A percentile compares a stretch with the other conserved stretches of the same genome.
Conservation (phyloP, 1,140 invertebrate genomes). For the Leucophenga varia region DNA sequence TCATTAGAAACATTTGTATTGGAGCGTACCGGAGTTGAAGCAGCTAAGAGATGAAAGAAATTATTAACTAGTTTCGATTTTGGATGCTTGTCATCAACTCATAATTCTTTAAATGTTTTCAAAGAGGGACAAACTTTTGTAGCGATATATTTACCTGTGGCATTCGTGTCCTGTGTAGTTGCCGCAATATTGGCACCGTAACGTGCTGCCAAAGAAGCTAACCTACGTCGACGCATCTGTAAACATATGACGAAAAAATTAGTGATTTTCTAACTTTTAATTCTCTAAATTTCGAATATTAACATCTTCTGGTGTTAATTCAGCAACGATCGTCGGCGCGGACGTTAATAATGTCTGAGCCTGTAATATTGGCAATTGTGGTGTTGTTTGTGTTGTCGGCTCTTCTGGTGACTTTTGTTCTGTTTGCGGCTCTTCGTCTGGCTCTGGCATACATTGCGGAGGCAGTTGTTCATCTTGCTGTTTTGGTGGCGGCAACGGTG, state of each 20-base stretch:
- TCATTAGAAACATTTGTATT: conserved; percentile 25
- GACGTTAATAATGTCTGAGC: not conserved
- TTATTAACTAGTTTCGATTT: not conserved
- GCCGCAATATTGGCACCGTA: conserved; percentile 40
- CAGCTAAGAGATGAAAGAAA: conserved; percentile 4
- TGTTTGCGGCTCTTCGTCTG: no score
- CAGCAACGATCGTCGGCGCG: conserved; percentile 33
- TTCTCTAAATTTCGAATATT: conserved; percentile 27
- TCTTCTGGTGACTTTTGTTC: no score
- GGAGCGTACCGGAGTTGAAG: conserved; percentile 1
- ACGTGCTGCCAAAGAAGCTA: conserved; percentile 65
- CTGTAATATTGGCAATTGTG: not conserved
- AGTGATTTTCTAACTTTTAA: conserved; percentile 8
- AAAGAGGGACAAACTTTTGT: conserved; percentile 1
- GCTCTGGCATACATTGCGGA: no score
- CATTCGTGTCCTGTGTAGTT: conserved; percentile 18
- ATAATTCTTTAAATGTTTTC: not conserved
- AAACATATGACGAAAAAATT: conserved; percentile 27
- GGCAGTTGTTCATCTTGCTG: no score
- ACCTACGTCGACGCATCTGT: conserved; percentile 68
- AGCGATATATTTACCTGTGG: not conserved
- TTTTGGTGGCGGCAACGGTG: no score
- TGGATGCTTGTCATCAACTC: not conserved
- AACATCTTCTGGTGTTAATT: conserved; percentile 75
- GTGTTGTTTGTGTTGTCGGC: not conserved